Evolutionary conservation across 2,797 vertebrate species (phyloP).

Genomic region (Molossus molossus): DNA sequence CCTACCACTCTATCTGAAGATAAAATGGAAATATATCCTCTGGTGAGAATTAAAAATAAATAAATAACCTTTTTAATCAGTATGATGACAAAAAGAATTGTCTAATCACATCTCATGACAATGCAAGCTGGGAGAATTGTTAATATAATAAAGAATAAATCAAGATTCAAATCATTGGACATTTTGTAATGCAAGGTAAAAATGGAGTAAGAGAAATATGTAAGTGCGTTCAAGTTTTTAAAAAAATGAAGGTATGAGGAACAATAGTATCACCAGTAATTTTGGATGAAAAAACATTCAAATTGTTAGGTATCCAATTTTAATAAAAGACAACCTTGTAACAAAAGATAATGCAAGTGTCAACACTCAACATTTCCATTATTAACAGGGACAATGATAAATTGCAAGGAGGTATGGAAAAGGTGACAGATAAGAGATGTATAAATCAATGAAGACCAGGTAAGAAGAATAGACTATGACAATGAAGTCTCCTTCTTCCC

Average conservation of each 20-base stretch:
- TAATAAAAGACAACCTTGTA: constrained; percentile 39
- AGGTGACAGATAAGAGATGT: background rate
- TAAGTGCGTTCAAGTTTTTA: background rate
- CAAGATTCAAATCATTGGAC: constrained; percentile 52
- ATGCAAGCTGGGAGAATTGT: constrained; percentile 53
- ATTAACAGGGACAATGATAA: constrained; percentile 53
- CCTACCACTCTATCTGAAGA: no score
- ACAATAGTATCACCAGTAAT: constrained; percentile 24
- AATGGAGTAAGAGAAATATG: constrained; percentile 33
- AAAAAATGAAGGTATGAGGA: background rate
- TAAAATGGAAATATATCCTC: no score
- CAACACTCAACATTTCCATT: background rate
- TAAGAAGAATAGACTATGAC: background rate
- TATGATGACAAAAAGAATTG: background rate
- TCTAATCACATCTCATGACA: constrained; percentile 35
- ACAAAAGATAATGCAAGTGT: background rate
- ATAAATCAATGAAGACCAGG: constrained; percentile 50
- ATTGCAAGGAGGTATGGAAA: background rate
- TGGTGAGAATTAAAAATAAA: no score
- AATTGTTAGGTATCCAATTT: background rate
- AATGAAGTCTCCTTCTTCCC: background rate
- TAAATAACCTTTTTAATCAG: background rate
- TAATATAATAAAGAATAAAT: constrained; percentile 62
- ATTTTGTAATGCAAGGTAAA: constrained; percentile 43
- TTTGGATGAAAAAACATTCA: background rate